Conservation (phyloP, 2,113 vertebrate species). For the Alces alces region DNA sequence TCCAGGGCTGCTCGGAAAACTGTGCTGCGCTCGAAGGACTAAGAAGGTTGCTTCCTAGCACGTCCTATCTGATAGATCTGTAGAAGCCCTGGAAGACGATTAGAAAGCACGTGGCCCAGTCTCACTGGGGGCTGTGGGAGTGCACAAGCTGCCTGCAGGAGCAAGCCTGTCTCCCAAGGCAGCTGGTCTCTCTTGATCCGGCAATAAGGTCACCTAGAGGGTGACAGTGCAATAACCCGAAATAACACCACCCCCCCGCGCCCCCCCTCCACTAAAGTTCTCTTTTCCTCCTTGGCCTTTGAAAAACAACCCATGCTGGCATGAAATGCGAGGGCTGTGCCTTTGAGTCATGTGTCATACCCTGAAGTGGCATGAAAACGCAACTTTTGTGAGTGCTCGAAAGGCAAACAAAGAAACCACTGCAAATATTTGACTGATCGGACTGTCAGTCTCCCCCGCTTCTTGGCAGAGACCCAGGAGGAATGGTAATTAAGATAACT, state of each 20-base stretch:
- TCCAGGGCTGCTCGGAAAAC: background rate
- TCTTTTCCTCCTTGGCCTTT: background rate
- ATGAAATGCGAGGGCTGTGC: background rate
- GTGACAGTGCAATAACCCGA: background rate
- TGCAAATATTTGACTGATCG: conserved; percentile 66
- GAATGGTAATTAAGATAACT: conserved; percentile 62
- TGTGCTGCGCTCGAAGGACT: background rate
- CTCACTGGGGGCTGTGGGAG: background rate
- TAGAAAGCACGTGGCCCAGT: background rate
- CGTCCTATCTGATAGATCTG: background rate
- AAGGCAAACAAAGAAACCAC: conserved; percentile 60
- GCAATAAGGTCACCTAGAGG: background rate
- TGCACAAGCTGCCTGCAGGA: background rate
- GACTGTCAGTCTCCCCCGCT: conserved; percentile 53
- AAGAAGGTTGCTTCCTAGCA: background rate
- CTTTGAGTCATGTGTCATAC: conserved; percentile 32
- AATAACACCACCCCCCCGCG: fast-evolving
- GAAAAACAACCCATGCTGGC: background rate
- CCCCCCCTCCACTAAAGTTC: background rate
- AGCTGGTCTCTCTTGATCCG: background rate
- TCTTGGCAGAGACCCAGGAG: background rate
- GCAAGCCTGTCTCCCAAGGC: background rate
- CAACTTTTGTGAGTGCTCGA: conserved; percentile 32
- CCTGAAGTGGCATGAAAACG: conserved; percentile 27
- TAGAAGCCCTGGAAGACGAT: background rate